Evolutionary conservation across 2,797 vertebrate genomes (phyloP).

Genomic region (Propithecus perrieri): DNA sequence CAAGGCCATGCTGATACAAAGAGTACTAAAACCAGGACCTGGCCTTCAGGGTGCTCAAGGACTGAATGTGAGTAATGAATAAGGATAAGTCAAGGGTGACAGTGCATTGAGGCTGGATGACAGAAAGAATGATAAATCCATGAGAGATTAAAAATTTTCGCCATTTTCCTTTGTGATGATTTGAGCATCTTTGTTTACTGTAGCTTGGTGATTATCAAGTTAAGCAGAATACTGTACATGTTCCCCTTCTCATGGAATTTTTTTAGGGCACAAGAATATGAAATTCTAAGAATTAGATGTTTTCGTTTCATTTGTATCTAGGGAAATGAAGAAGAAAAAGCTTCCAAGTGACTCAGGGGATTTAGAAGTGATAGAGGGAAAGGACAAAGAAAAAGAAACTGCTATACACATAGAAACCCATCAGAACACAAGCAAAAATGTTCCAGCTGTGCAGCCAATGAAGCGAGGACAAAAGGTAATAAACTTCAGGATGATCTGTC

Average conservation of each 20-base stretch:
- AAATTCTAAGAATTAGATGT: conserved; percentile 44
- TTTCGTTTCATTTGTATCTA: conserved; percentile 75
- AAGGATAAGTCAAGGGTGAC: not conserved
- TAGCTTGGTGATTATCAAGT: not conserved
- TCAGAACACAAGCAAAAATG: conserved; percentile 79
- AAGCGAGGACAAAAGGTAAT: conserved; percentile 96
- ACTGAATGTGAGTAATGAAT: not conserved
- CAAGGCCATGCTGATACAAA: not conserved
- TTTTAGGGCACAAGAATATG: conserved; percentile 30
- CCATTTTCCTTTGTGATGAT: not conserved
- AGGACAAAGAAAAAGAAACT: conserved; percentile 81
- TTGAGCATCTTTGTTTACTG: not conserved
- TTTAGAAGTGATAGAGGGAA: conserved; percentile 80
- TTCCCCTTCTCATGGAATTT: not conserved
- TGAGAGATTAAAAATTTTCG: not conserved
- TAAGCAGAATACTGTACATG: not conserved
- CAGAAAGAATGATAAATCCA: not conserved
- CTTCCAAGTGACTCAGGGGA: conserved; percentile 85
- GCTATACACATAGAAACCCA: conserved; percentile 63
- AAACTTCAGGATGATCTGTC: not conserved
- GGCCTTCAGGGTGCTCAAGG: not conserved
- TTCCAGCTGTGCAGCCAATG: conserved; percentile 83
- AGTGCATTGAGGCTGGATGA: not conserved
- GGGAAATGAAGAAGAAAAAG: conserved; percentile 96
- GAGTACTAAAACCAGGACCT: not conserved